These are phyloP conservation scores for Drosophila mayri DNA, from an alignment of 1,140 invertebrate species.

Conservation along the genomic window DNA sequence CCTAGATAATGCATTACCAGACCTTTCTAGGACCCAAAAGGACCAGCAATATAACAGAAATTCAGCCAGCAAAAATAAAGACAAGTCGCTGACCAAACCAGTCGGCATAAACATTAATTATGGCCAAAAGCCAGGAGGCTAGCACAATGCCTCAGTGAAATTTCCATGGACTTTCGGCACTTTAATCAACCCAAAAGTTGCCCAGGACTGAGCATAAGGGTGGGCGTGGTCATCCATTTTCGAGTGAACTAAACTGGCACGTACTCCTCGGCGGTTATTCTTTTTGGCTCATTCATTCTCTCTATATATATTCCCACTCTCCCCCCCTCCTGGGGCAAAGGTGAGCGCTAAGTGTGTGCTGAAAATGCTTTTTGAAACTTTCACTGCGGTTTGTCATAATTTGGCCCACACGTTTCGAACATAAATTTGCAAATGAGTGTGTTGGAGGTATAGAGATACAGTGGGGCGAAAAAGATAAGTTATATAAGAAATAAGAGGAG, in stretches of 20 bases:
- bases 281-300: constrained; percentile 12
- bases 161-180: constrained; percentile 25
- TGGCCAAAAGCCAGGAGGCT: constrained; percentile 12
- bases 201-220: not conserved
- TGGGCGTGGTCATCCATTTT: constrained; percentile 47
- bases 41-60: not conserved
- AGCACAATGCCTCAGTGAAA: constrained; percentile 20
- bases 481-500: not conserved
- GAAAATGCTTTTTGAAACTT: constrained; percentile 74
- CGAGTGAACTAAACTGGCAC: constrained; percentile 35
- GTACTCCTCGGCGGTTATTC: constrained; percentile 20
- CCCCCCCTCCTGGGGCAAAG: constrained; percentile 1
- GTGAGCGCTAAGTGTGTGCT: constrained; percentile 55
- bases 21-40: constrained; percentile 4
- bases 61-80: constrained; percentile 22
- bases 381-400: constrained; percentile 73
- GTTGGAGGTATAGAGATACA: constrained; percentile 28
- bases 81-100: constrained; percentile 25
- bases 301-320: not conserved
- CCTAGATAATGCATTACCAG: constrained; percentile 39
- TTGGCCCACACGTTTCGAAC: constrained; percentile 66
- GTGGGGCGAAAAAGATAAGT: not conserved
- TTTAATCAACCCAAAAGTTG: constrained; percentile 50
- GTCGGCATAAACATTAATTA: constrained; percentile 67
- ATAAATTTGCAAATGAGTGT: constrained; percentile 60